Base-by-base conservation (phyloP, 2,797 vertebrate species). In the Periophthalmus magnuspinnatus region DNA sequence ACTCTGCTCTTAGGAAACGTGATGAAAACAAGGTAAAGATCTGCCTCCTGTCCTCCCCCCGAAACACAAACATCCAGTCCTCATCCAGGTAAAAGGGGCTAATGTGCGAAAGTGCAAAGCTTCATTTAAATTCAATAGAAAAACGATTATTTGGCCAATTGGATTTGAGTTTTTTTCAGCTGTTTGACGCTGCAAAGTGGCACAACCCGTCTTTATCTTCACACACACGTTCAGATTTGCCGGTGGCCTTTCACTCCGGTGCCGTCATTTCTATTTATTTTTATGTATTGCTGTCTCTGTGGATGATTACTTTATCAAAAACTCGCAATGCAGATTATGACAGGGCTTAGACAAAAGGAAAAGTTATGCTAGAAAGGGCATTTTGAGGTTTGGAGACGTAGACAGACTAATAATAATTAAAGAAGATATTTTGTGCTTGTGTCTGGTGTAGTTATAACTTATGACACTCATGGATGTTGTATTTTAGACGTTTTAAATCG, bases 1-100 rank as follows among this genome's bases (percentile, higher is more conserved):
- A 65, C 82, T 62, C 78, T 73, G 58, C 82, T 77, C 69, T 84
- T 79, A 69, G 74, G 77, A 83, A 81, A 76, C 68, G 45, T 78
- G 70, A 68, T 47, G 50, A 21, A 47, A 64, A 16, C n/a, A 64
- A 48, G 38, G 38, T 63, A 24, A 22, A 19, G 38, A 28, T 32
- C 7, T 10, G 41, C 41, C 21, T 41, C 22, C 34, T 61, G 33
- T 41, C 36, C 2, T 10, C 33, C 19, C 28, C 17, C 3, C 19
- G n/a, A 7, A 16, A 17, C 57, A 33, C 34, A 59, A 59, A 59
- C 32, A 11, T 24, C 4, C n/a, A n/a, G 54, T 56, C 28, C 14
- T 6, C 14, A 2, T 32, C 24, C 22, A 57, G 55, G 55, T 32
- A 32, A 32, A 57, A 34, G 34, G n/a, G 14, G 14, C 14, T 58